Base-by-base conservation (phyloP, 2,797 vertebrate genomes). In the Balearica regulorum region DNA sequence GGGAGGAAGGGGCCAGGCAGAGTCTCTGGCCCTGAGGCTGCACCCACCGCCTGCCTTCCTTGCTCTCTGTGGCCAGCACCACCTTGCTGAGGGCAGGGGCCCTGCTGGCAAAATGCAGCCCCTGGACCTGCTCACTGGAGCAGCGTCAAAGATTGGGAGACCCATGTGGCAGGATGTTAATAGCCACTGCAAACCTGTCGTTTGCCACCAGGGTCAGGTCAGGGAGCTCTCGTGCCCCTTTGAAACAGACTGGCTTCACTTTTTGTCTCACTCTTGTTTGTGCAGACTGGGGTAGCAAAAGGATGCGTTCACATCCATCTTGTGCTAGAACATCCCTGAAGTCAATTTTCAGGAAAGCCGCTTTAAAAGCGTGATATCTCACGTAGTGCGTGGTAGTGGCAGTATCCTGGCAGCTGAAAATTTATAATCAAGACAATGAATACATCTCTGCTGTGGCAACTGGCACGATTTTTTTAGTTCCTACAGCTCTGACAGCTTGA, bases 81-180 rank as follows among this genome's bases (percentile, higher is more conserved):
- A 5, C 7, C 29, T 25, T 28, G 15, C 31, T n/a, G 54, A 39
- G 55, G n/a, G 7, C 44, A 51, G n/a, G 37, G 26, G 18, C 2
- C 10, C 33, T 39, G 53, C n/a, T 29, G 61, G 33, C 54, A 35
- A 26, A 39, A 5, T 1, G 4, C n/a, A 37, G n/a, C 24, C 43
- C 16, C 43, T 26, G 70, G 25, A 16, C 28, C 73, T 1, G 10
- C 57, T 33, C 29, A 0, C 14, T 17, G 70, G 18, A 61, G 31
- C 3, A 2, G 28, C 53, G 83, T 51, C 43, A n/a, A 20, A 39
- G 48, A 1, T 2, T 3, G 58, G 54, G 54, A 69, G 6, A 8
- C 13, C 26, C 4, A 0, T 8, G 61, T 48, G 31, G 13, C 62
- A 54, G 62, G 24, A 39, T 0, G 1, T 33, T n/a, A 22, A 35